phyloP scores from a whole-genome alignment of 2,113 vertebrate genomes.

The Cariama cristata region DNA sequence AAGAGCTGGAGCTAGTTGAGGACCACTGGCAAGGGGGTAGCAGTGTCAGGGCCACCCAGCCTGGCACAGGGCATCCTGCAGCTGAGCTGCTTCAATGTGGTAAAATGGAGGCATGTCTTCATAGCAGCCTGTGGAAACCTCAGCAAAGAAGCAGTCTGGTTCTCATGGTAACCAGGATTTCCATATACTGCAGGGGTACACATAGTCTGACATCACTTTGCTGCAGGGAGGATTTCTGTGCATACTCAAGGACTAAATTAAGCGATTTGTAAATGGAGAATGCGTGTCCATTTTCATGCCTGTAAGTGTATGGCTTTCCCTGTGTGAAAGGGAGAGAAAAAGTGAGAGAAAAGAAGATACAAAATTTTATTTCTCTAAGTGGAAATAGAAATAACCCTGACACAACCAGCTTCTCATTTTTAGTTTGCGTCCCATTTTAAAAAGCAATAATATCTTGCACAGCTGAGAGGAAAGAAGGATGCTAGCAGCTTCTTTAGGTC shows the following conservation, averaged over 20 bases:
- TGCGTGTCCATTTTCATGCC: not conserved
- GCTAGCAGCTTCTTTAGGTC: not conserved
- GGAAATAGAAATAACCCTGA: not conserved
- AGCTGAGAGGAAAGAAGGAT: not conserved
- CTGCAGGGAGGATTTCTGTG: conserved; percentile 69
- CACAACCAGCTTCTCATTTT: not conserved
- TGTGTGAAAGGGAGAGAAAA: not conserved
- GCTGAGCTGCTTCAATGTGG: not conserved
- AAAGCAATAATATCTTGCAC: not conserved
- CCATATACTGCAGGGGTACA: conserved; percentile 58
- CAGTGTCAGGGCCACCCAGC: not conserved
- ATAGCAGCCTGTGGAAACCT: not conserved
- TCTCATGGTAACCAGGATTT: conserved; percentile 73
- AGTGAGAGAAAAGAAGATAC: not conserved
- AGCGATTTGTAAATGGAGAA: conserved; percentile 16
- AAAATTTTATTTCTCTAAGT: not conserved
- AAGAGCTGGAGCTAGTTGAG: not conserved
- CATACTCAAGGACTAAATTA: conserved; percentile 33
- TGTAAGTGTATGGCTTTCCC: not conserved
- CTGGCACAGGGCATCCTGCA: not conserved
- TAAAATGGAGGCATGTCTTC: conserved; percentile 46
- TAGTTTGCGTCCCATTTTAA: not conserved
- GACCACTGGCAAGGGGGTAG: not conserved
- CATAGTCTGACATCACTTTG: conserved; percentile 65
- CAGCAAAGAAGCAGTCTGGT: conserved; percentile 35